A percentile compares a stretch with the other conserved stretches of the same genome.
phyloP scores from a whole-genome alignment of 2,797 vertebrate species.

The Coregonus ussuriensis region DNA sequence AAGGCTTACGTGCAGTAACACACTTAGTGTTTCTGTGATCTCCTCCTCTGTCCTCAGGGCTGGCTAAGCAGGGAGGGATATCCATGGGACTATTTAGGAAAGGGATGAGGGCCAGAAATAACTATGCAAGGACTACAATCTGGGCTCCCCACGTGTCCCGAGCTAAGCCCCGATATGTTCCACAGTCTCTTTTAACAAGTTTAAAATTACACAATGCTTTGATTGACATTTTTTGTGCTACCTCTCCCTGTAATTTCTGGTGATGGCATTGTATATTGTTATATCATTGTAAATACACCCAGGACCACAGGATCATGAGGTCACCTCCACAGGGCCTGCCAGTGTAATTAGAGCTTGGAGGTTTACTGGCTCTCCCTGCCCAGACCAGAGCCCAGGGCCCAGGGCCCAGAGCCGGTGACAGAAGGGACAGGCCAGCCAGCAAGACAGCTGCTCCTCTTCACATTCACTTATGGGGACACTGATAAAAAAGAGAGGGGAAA shows the following conservation, averaged over 20 bases:
- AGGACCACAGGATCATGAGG: conserved; percentile 50
- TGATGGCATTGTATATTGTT: conserved; percentile 55
- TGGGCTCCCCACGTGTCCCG: conserved; percentile 28
- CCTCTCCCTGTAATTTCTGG: conserved; percentile 57
- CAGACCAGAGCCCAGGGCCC: neutral
- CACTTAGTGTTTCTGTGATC: conserved; percentile 3
- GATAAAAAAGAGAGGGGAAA: conserved; percentile 25
- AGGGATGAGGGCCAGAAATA: conserved; percentile 42
- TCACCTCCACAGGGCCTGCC: conserved; percentile 53
- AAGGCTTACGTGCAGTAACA: neutral
- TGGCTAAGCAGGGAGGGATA: conserved; percentile 18
- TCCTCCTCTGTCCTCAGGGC: conserved; percentile 10
- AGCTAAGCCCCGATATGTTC: conserved; percentile 27
- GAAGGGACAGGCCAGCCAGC: conserved; percentile 49
- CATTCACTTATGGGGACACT: conserved; percentile 61
- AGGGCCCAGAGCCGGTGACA: conserved; percentile 2
- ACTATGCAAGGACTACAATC: conserved; percentile 32
- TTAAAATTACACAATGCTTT: conserved; percentile 57
- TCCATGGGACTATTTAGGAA: conserved; percentile 42
- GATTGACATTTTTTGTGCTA: conserved; percentile 43
- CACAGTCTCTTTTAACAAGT: conserved; percentile 54
- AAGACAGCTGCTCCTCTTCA: conserved; percentile 73
- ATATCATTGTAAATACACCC: conserved; percentile 48
- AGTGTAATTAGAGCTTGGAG: conserved; percentile 56
- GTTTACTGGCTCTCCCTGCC: conserved; percentile 57